Conservation (phyloP, 2,888 invertebrate species). For the Stenchaetothrips biformis region DNA sequence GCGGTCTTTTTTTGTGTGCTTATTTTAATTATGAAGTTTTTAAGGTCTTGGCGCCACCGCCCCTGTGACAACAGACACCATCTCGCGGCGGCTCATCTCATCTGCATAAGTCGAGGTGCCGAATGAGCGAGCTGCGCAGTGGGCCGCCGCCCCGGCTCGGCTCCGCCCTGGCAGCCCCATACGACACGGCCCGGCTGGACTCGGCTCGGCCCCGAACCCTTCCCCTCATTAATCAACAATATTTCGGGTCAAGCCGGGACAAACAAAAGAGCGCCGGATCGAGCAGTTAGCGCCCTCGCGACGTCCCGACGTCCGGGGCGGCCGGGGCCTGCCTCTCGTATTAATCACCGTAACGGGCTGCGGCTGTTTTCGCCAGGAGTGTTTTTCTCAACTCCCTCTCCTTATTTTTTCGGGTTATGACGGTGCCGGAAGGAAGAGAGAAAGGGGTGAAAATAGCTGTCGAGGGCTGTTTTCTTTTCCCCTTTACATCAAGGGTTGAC, state of each 20-base stretch:
- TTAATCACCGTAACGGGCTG: constrained; percentile 22
- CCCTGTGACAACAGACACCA: no score
- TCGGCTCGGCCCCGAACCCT: background rate
- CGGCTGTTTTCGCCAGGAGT: background rate
- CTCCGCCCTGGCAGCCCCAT: no score
- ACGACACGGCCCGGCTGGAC: background rate
- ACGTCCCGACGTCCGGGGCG: background rate
- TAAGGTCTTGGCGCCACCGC: no score
- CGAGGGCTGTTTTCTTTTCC: background rate
- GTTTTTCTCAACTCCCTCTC: constrained; percentile 18
- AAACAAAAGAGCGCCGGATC: background rate
- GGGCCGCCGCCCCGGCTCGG: no score
- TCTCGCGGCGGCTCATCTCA: background rate
- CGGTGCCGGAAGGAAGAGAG: background rate
- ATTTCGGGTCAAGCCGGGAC: background rate
- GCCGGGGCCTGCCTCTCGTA: background rate
- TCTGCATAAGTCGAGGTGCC: constrained; percentile 11
- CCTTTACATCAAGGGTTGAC: background rate
- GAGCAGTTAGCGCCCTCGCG: constrained; percentile 5
- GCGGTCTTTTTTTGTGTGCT: no score
- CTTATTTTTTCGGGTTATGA: constrained; percentile 1
- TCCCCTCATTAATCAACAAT: constrained; percentile 14
- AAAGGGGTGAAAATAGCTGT: background rate
- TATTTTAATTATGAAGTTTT: no score
- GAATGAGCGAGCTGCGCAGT: background rate